Percentiles rank a stretch among this genome's conserved stretches.
Conservation (phyloP, 2,797 vertebrate species). For the Jordanella pulchra region DNA sequence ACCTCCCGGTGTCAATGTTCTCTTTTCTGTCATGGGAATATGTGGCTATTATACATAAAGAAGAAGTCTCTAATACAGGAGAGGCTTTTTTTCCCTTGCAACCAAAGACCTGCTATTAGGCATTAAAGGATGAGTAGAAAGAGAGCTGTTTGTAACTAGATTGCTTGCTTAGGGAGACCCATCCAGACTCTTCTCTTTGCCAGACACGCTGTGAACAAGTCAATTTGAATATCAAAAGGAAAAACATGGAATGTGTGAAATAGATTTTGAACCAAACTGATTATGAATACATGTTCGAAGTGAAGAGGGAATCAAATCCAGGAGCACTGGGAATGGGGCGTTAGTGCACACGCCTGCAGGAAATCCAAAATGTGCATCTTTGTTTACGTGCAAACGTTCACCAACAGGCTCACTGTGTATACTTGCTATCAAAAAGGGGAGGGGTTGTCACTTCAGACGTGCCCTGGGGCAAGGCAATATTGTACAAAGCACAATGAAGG, state of each 20-base stretch:
- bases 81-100: slow-evolving; percentile 11
- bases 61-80: slow-evolving; percentile 43
- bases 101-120: slow-evolving; percentile 20
- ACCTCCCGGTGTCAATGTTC: slow-evolving; percentile 6
- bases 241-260: slow-evolving; percentile 58
- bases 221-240: slow-evolving; percentile 71
- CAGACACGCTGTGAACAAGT: slow-evolving; percentile 36
- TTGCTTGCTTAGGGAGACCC: slow-evolving; percentile 22
- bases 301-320: slow-evolving; percentile 42
- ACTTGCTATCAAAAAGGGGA: slow-evolving; percentile 11
- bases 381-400: slow-evolving; percentile 35
- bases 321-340: slow-evolving; percentile 26
- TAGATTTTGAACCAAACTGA: slow-evolving; percentile 48
- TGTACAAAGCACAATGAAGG: slow-evolving; percentile 37
- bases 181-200: slow-evolving; percentile 49
- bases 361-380: slow-evolving; percentile 30
- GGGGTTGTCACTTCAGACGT: slow-evolving; percentile 48
- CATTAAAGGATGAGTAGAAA: slow-evolving; percentile 30
- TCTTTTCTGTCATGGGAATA: slow-evolving; percentile 40
- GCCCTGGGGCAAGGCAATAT: slow-evolving; percentile 63
- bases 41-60: slow-evolving; percentile 59
- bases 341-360: slow-evolving; percentile 21
- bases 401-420: slow-evolving; percentile 38
- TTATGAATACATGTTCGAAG: slow-evolving; percentile 49
- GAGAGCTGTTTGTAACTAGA: slow-evolving; percentile 45